These are phyloP conservation scores for Parnassius apollo DNA, from an alignment of 2,888 invertebrate species.

Conservation along the genomic window DNA sequence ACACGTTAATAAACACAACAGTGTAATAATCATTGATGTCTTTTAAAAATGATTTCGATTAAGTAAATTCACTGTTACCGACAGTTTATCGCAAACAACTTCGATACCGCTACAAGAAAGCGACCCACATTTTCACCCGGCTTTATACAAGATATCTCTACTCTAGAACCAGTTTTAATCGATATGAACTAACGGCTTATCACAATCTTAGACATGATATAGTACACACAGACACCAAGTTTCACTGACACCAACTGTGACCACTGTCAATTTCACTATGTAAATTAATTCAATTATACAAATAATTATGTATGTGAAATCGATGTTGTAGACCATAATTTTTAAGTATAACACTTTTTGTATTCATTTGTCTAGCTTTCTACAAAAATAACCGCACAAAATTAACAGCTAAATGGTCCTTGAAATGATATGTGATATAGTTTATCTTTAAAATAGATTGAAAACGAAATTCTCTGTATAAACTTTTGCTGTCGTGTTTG, in stretches of 20 bases:
- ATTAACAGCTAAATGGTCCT: too few relatives aligned
- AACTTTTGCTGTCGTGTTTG: too few relatives aligned
- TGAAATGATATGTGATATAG: too few relatives aligned
- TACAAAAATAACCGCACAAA: too few relatives aligned
- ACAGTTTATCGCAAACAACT: constrained; percentile 32
- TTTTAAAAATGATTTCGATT: neutral
- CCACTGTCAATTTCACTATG: neutral
- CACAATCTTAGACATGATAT: constrained; percentile 21
- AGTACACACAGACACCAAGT: constrained; percentile 2
- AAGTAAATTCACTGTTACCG: constrained; percentile 4
- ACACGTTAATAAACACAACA: too few relatives aligned
- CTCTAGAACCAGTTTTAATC: constrained; percentile 31
- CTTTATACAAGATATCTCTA: constrained; percentile 37
- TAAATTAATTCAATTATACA: neutral
- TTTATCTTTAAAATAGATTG: too few relatives aligned
- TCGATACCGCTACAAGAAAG: constrained; percentile 45
- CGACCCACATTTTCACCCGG: constrained; percentile 41
- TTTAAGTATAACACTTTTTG: too few relatives aligned
- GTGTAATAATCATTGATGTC: neutral
- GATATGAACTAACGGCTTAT: constrained; percentile 21
- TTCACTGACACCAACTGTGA: too few relatives aligned
- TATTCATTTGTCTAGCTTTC: too few relatives aligned
- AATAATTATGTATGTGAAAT: too few relatives aligned
- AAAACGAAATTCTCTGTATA: too few relatives aligned
- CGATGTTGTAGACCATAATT: too few relatives aligned